A percentile compares a stretch with the other conserved stretches of the same genome.
phyloP scores from a whole-genome alignment of 2,797 vertebrate genomes.

The Myripristis murdjan region DNA sequence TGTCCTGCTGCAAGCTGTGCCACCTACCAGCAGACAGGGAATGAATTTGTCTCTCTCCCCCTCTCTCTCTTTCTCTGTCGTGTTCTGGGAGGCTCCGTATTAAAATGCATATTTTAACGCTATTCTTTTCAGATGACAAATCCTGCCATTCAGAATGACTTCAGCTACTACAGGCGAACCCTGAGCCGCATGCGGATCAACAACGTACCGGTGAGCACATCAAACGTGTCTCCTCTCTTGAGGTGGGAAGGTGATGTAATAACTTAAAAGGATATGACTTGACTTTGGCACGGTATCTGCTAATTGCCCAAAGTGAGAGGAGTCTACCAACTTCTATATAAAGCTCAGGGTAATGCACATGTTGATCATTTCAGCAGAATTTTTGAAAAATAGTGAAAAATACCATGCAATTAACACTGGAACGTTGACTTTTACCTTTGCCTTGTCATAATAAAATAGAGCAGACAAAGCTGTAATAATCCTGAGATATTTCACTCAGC shows the following conservation, averaged over 20 bases:
- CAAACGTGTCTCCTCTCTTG: slow-evolving; percentile 9
- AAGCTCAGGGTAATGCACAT: not conserved
- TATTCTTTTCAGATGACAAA: slow-evolving; percentile 92
- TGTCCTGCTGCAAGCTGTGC: slow-evolving; percentile 57
- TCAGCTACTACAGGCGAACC: slow-evolving; percentile 97
- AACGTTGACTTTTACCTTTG: too few species aligned
- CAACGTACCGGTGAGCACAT: slow-evolving; percentile 94
- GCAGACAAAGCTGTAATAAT: too few species aligned
- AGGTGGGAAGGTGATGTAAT: not conserved
- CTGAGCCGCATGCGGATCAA: slow-evolving; percentile 98
- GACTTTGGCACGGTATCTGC: not conserved
- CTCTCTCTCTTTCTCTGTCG: slow-evolving; percentile 1
- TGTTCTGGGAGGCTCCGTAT: slow-evolving; percentile 1
- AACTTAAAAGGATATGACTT: too few species aligned
- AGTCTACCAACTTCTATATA: not conserved
- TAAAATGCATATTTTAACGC: slow-evolving; percentile 23
- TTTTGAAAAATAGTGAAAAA: too few species aligned
- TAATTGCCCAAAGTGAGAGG: not conserved
- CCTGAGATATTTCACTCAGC: too few species aligned
- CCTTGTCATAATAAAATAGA: too few species aligned
- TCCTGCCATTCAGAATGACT: slow-evolving; percentile 98
- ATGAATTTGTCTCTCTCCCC: not conserved
- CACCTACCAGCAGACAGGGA: slow-evolving; percentile 46
- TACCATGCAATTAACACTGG: too few species aligned
- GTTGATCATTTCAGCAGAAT: not conserved